Evolutionary conservation across 2,888 invertebrate species (phyloP).

Genomic region (Sphaerophoria rueppellii): DNA sequence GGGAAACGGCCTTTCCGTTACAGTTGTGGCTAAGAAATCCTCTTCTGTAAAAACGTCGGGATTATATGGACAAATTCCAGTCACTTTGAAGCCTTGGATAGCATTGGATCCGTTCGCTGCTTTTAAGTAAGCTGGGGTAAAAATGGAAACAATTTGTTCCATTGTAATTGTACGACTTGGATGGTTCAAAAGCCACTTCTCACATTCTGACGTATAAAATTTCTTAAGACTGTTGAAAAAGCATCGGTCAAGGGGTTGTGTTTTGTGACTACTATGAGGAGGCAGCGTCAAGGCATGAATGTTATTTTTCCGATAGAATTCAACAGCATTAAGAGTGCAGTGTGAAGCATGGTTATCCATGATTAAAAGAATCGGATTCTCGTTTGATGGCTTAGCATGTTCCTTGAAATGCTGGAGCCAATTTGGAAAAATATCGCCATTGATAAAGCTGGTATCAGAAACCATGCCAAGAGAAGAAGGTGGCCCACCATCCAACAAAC

Average conservation of each 20-base stretch:
- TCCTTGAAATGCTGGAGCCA: slow-evolving; percentile 41
- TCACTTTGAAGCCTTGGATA: too few relatives aligned
- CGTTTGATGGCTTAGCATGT: slow-evolving; percentile 40
- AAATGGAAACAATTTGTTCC: slow-evolving; percentile 1
- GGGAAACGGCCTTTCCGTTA: too few relatives aligned
- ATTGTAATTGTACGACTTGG: neutral
- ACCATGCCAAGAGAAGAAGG: neutral
- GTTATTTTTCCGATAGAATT: slow-evolving; percentile 44
- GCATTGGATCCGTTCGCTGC: too few relatives aligned
- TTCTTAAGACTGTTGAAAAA: slow-evolving; percentile 20
- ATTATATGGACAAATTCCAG: too few relatives aligned
- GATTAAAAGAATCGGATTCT: slow-evolving; percentile 46
- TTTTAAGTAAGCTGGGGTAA: too few relatives aligned
- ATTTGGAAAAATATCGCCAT: slow-evolving; percentile 40
- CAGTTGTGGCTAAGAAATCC: too few relatives aligned
- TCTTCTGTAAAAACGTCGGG: too few relatives aligned
- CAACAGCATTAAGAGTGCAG: slow-evolving; percentile 40
- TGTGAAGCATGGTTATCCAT: slow-evolving; percentile 49
- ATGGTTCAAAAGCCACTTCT: neutral
- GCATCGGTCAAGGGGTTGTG: slow-evolving; percentile 42
- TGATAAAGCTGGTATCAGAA: slow-evolving; percentile 1
- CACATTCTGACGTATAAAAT: slow-evolving; percentile 9
- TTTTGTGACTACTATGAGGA: slow-evolving; percentile 44
- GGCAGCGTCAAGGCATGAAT: slow-evolving; percentile 44
- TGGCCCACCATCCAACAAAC: neutral